Conservation (phyloP, 2,888 invertebrate species). For the Lasioglossum leucozonium region DNA sequence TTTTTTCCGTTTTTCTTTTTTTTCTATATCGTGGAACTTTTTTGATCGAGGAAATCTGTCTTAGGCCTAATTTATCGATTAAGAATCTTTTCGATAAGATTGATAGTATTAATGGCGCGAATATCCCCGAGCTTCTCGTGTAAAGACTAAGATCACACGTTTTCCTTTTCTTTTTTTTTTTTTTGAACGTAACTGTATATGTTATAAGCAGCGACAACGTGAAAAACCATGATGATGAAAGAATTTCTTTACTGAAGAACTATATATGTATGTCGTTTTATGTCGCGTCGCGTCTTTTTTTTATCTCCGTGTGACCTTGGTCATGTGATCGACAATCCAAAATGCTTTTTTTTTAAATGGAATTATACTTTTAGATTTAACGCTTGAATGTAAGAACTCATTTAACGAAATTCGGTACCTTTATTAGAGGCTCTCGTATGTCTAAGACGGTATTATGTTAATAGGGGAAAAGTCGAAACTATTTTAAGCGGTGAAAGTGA, state of each 20-base stretch:
- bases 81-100: conserved; percentile 10
- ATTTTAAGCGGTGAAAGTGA: conserved; percentile 19
- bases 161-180: no score
- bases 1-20: no score
- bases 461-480: conserved; percentile 5
- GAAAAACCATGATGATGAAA: neutral
- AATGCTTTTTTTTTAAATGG: conserved; percentile 1
- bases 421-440: neutral
- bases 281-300: neutral
- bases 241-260: no score
- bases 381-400: conserved; percentile 4
- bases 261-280: neutral
- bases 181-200: neutral
- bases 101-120: conserved; percentile 18
- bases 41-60: conserved; percentile 5
- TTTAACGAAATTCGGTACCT: conserved; percentile 22
- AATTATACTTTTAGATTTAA: conserved; percentile 14
- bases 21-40: neutral
- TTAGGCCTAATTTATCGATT: conserved; percentile 22
- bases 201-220: neutral
- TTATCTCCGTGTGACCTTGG: neutral
- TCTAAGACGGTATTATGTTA: conserved; percentile 12
- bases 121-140: conserved; percentile 13
- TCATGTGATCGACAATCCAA: conserved; percentile 22
- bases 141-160: conserved; percentile 14